Conservation (phyloP, 1,140 invertebrate genomes). For the Lordiphosa mommai region DNA sequence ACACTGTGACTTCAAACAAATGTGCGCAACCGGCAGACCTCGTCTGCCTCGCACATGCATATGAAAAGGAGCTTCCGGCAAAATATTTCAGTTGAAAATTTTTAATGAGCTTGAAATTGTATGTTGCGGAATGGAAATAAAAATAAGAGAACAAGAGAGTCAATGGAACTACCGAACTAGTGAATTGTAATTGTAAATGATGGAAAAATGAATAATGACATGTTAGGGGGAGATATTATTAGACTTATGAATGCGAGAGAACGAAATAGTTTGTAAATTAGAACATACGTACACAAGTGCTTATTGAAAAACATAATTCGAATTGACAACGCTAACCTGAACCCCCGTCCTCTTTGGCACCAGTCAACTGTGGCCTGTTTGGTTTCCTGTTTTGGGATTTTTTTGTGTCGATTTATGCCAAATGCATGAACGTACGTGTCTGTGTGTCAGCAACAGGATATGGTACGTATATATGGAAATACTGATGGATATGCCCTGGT, state of each 20-base stretch:
- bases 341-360: background rate
- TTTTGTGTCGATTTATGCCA: slow-evolving; percentile 37
- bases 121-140: slow-evolving; percentile 19
- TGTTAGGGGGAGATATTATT: background rate
- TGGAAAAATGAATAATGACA: background rate
- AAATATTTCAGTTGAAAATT: slow-evolving; percentile 76
- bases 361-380: background rate
- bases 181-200: slow-evolving; percentile 17
- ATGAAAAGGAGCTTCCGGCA: slow-evolving; percentile 54
- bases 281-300: too few relatives aligned
- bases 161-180: slow-evolving; percentile 15
- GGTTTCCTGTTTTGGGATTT: slow-evolving; percentile 9
- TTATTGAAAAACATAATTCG: too few relatives aligned
- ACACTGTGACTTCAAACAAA: slow-evolving; percentile 37
- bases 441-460: slow-evolving; percentile 27
- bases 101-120: slow-evolving; percentile 71
- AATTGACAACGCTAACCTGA: too few relatives aligned
- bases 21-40: slow-evolving; percentile 23
- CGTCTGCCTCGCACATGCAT: slow-evolving; percentile 17
- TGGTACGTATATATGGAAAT: slow-evolving; percentile 20
- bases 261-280: too few relatives aligned
- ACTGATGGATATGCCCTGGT: slow-evolving; percentile 22
- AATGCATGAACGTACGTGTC: slow-evolving; percentile 26
- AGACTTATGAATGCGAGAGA: too few relatives aligned
- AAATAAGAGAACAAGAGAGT: slow-evolving; percentile 12